Evolutionary conservation across 2,888 invertebrate species (phyloP).

Genomic region (Pherbina coryleti): DNA sequence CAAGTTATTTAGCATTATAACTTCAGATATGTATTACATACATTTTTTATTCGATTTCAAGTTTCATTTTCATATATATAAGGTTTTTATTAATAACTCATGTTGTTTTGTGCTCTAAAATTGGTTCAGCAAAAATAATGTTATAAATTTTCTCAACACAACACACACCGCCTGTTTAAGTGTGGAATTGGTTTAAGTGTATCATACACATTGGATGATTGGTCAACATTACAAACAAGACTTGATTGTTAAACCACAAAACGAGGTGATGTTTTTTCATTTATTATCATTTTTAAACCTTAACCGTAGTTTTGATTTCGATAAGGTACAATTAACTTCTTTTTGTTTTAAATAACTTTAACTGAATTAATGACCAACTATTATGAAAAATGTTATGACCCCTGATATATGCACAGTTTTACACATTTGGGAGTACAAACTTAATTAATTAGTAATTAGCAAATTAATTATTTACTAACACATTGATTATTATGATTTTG

Average conservation of each 20-base stretch:
- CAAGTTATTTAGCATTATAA: constrained; percentile 4
- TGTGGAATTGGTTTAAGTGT: constrained; percentile 29
- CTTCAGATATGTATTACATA: background rate
- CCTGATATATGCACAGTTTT: too few relatives aligned
- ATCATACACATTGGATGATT: background rate
- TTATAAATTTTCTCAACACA: background rate
- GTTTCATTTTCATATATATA: constrained; percentile 5
- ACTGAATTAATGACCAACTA: background rate
- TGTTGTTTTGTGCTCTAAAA: constrained; percentile 34
- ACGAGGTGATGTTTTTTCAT: constrained; percentile 33
- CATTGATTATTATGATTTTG: too few relatives aligned
- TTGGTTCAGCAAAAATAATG: constrained; percentile 3
- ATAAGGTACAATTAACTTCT: background rate
- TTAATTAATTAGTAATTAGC: too few relatives aligned
- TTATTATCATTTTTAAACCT: background rate
- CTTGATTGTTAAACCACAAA: constrained; percentile 10
- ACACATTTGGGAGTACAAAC: too few relatives aligned
- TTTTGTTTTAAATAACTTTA: background rate
- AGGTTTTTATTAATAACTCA: background rate
- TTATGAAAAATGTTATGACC: too few relatives aligned
- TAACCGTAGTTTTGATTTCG: constrained; percentile 5
- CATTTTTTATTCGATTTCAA: constrained; percentile 11
- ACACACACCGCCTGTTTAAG: background rate
- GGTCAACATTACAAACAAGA: background rate
- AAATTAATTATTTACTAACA: too few relatives aligned